Base-by-base conservation (phyloP, 2,113 vertebrate species). In the Epinephelus lanceolatus region DNA sequence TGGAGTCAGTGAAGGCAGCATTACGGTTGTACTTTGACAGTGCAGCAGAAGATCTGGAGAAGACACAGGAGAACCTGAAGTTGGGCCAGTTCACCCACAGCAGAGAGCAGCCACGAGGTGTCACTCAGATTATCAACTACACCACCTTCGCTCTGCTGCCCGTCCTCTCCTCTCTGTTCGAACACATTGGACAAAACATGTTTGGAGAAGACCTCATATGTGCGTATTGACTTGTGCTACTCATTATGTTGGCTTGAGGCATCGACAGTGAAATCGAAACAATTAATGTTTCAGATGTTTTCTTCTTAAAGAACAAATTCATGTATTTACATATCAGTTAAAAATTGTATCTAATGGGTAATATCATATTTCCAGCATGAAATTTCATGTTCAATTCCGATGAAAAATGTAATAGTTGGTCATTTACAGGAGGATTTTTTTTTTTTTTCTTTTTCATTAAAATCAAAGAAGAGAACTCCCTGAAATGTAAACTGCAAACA, bases 101-200 rank as follows among this genome's bases (percentile, higher is more conserved):
- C 66, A 94, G 96, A 52, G 96, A 85, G 74, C 97, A 97, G 52
- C 97, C 97, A 3, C 94, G 94, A 52, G 97, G 98, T 1, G 96
- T 97, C 71, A 98, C 97, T 12, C 98, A 99, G 91, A 98, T 99
- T 88, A 98, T 99, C 95, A 99, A 99, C 94, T 99, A 99, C 85
- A 99, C 98, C 42, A 99, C 97, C 0, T 96, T 98, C 65, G 97
- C 97, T 4, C 95, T 99, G 49, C 93, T 99, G 66, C 98, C 98
- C 0, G 95, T 99, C 63, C 95, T 99, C 19, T 98, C 97, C 3
- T 99, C 98, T 0, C 92, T 99, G 42, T 99, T 99, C 71, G 97
- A 99, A 47, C 98, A 99, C 88, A 96, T 99, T 15, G 97, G 96
- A 71, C 98, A 98, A 83, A 97, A 99, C 91, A 93, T 97, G 75